phyloP scores from a whole-genome alignment of 1,140 invertebrate genomes.

The Drosophila pseudoobscura region DNA sequence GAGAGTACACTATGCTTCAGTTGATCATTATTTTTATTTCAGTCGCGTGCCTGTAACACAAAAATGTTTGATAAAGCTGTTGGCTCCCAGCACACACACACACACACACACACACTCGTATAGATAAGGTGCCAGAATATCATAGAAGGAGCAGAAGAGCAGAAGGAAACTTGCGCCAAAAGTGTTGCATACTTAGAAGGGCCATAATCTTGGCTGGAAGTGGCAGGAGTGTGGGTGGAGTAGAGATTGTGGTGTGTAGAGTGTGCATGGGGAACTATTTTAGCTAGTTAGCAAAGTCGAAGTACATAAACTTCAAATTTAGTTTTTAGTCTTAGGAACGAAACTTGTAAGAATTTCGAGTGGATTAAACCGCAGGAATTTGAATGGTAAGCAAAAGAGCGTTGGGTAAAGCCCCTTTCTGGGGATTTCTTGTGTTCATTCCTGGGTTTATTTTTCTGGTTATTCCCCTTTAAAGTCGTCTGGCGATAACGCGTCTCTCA shows the following conservation, averaged over 20 bases:
- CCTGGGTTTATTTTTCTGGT: not conserved
- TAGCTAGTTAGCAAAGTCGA: constrained; percentile 22
- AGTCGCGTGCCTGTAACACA: constrained; percentile 66
- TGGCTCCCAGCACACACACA: constrained; percentile 18
- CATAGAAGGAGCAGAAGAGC: too few species aligned
- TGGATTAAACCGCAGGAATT: not conserved
- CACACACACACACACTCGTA: constrained; percentile 15
- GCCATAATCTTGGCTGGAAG: constrained; percentile 16
- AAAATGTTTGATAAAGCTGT: constrained; percentile 62
- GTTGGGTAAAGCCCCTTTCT: too few species aligned
- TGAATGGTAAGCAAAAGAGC: not conserved
- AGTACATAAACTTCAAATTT: constrained; percentile 21
- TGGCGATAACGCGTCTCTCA: not conserved
- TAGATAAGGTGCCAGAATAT: constrained; percentile 26
- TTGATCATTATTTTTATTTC: constrained; percentile 72
- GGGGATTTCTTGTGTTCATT: too few species aligned
- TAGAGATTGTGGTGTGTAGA: too few species aligned
- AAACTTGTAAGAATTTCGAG: not conserved
- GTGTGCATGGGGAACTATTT: constrained; percentile 3
- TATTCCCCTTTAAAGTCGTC: not conserved
- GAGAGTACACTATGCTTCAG: too few species aligned
- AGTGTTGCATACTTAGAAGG: constrained; percentile 27
- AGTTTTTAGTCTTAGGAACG: not conserved
- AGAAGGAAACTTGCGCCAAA: constrained; percentile 3
- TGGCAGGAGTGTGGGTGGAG: too few species aligned